Conservation (phyloP, 2,797 vertebrate species). For the Anguilla anguilla region DNA sequence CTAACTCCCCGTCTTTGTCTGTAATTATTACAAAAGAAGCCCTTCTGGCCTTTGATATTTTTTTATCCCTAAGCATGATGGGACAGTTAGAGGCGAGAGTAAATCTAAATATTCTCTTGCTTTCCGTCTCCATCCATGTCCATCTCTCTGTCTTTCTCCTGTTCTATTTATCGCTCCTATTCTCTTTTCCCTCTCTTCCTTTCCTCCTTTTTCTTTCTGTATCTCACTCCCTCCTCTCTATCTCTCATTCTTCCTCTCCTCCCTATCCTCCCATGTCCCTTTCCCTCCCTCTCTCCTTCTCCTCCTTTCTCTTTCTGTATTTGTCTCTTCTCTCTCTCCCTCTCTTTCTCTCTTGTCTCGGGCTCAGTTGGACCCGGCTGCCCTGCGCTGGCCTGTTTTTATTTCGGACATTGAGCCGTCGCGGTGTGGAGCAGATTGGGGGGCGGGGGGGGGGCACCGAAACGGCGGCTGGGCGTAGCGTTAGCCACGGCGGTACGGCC, state of each 20-base stretch:
- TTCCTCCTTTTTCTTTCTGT: not conserved
- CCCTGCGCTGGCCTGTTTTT: constrained; percentile 33
- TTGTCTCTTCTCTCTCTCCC: constrained; percentile 26
- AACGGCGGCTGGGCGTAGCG: not conserved
- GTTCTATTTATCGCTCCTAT: not conserved
- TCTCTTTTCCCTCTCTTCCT: constrained; percentile 28
- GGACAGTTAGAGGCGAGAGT: not conserved
- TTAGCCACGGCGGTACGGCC: not conserved
- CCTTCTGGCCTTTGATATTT: not conserved
- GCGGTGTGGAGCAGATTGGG: constrained; percentile 40
- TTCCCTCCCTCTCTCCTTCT: constrained; percentile 31
- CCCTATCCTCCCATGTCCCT: constrained; percentile 32
- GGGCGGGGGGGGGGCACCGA: not conserved
- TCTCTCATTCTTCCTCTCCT: not conserved
- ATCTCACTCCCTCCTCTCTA: constrained; percentile 27
- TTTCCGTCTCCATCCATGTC: not conserved
- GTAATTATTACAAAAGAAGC: not conserved
- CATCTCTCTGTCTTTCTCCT: constrained; percentile 9
- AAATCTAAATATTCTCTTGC: not conserved
- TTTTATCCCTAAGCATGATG: not conserved
- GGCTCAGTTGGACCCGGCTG: not conserved
- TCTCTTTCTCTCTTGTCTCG: constrained; percentile 14
- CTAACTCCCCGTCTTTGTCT: not conserved
- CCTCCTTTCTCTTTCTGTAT: not conserved
- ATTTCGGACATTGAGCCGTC: constrained; percentile 39